phyloP scores from a whole-genome alignment of 2,888 invertebrate species.

The Heliconius ismenius region DNA sequence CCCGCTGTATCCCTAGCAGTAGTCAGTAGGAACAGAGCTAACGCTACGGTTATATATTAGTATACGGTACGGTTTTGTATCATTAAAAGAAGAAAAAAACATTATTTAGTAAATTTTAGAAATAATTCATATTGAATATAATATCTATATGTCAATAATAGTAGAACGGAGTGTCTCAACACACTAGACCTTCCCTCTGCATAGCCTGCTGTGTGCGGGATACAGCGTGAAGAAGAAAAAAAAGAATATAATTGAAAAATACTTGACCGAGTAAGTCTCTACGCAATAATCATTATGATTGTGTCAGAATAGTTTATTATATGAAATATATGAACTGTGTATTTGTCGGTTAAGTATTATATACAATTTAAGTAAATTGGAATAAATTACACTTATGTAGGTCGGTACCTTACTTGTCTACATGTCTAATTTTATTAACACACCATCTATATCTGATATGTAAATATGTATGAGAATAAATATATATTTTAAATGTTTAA shows the following conservation, averaged over 20 bases:
- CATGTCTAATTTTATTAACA: no score
- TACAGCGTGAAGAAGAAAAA: no score
- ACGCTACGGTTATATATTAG: neutral
- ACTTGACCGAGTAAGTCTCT: neutral
- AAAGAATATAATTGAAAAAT: neutral
- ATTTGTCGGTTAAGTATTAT: neutral
- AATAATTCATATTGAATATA: neutral
- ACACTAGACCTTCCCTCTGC: no score
- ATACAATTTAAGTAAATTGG: neutral
- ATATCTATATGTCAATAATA: no score
- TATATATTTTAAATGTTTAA: neutral
- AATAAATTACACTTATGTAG: neutral
- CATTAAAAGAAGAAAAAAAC: neutral
- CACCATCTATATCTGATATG: no score
- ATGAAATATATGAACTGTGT: neutral
- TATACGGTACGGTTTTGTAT: neutral
- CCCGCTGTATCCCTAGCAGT: no score
- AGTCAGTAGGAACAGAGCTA: neutral
- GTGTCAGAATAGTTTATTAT: slow-evolving; percentile 9
- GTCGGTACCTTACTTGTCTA: neutral
- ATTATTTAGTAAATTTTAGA: neutral
- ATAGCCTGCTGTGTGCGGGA: no score
- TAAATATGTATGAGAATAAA: neutral
- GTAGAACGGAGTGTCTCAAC: no score
- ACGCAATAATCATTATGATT: slow-evolving; percentile 14